Evolutionary conservation across 1,140 invertebrate species (phyloP), one percentile per base, ranked within the genome.

Genomic region (Diorhabda sublineata): DNA sequence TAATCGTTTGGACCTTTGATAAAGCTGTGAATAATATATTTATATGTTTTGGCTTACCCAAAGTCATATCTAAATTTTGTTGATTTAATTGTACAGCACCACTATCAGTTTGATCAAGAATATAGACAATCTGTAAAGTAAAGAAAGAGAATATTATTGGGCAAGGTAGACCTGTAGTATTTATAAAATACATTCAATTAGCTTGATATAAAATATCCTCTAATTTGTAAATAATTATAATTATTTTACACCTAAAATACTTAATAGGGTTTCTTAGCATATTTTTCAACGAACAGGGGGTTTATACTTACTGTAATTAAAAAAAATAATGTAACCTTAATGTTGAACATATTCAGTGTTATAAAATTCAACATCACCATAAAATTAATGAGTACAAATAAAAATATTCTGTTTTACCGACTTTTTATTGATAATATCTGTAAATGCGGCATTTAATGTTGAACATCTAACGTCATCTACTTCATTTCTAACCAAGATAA

Each of bases 41-140:
- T 26, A 26, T 26, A 26, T 26, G 26, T 26, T 26, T 26, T 26
- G 26, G n/a, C 47, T 83, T 85, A 95, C 92, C 91, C 85, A 95
- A 85, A 70, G 90, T 89, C 84, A 88, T 89, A 82, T 93, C 91
- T 82, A 95, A 87, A 83, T 93, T 94, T 76, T 87, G 84, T 81
- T 87, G 84, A 67, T 88, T 92, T 74, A 95, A 85, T 77, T 90
- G 84, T 59, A 92, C 86, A 64, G 92, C 92, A 68, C 90, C 92
- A 79, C 89, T 89, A 83, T 89, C 84, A 68, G 85, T 89, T 68
- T 86, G 86, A 80, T 87, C 88, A 76, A 88, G 87, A 77, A 86
- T 80, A 78, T 86, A 83, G 76, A 84, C 85, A 73, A 89, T 79
- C 89, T 91, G 80, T 78, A 88, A 88, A 63, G 61, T 11, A 11